Evolutionary conservation across 2,888 invertebrate species (phyloP).

Genomic region (Chrysina gloriosa): DNA sequence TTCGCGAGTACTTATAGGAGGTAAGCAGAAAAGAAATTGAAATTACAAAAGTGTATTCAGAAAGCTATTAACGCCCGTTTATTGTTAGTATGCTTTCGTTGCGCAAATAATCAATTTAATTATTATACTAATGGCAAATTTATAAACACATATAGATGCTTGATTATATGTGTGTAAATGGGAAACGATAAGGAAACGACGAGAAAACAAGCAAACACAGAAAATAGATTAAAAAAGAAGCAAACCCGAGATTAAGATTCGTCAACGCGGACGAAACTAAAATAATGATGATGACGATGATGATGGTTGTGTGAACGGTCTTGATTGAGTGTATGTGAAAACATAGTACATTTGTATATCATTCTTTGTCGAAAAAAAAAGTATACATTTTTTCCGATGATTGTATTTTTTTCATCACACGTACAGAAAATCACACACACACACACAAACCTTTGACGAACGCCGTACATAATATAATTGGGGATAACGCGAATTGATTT

Average conservation of each 20-base stretch:
- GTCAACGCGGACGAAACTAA: slow-evolving; percentile 58
- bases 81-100: slow-evolving; percentile 59
- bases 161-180: slow-evolving; percentile 37
- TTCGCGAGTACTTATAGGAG: slow-evolving; percentile 47
- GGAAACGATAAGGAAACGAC: slow-evolving; percentile 44
- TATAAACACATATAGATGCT: slow-evolving; percentile 58
- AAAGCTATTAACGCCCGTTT: slow-evolving; percentile 51
- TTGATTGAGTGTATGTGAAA: slow-evolving; percentile 58
- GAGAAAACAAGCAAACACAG: not conserved
- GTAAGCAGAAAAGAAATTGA: slow-evolving; percentile 52
- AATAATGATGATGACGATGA: too few species aligned
- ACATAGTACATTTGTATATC: slow-evolving; percentile 70
- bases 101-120: slow-evolving; percentile 62
- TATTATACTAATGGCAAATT: slow-evolving; percentile 63
- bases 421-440: slow-evolving; percentile 1
- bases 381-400: slow-evolving; percentile 67
- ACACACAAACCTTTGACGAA: not conserved
- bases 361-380: slow-evolving; percentile 64
- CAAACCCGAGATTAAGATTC: slow-evolving; percentile 46
- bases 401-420: slow-evolving; percentile 36
- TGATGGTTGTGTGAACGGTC: slow-evolving; percentile 53
- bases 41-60: slow-evolving; percentile 53
- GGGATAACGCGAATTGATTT: not conserved
- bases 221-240: slow-evolving; percentile 52
- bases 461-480: not conserved